Percentiles rank a stretch among this genome's conserved stretches.
Conservation (phyloP, 1,140 invertebrate genomes). For the Octopus sinensis region DNA sequence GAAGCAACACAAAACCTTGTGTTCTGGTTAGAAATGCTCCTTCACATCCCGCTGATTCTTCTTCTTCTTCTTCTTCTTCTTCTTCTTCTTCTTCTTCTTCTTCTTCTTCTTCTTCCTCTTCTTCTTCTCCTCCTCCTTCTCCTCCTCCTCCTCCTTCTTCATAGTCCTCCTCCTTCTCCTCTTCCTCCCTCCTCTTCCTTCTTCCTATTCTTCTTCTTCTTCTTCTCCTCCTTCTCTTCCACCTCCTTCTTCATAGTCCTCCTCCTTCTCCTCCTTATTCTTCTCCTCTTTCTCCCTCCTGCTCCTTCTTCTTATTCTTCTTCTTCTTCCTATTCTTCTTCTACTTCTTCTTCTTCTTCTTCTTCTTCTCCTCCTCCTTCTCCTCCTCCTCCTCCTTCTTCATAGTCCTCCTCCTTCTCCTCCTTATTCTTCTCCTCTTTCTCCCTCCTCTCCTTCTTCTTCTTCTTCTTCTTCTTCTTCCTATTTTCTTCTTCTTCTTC, state of each 20-base stretch:
- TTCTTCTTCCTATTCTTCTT: neutral
- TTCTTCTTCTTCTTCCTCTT: neutral
- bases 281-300: too few species aligned
- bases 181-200: neutral
- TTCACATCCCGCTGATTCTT: too few species aligned
- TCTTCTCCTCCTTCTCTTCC: neutral
- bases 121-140: neutral
- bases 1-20: too few species aligned
- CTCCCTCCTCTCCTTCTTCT: conserved; percentile 3
- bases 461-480: conserved; percentile 16
- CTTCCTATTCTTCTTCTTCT: neutral
- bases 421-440: conserved; percentile 19
- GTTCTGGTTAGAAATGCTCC: too few species aligned
- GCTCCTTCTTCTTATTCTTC: neutral
- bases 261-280: neutral
- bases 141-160: neutral
- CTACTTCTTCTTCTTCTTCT: neutral
- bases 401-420: neutral
- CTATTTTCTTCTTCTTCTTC: conserved; percentile 14
- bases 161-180: neutral
- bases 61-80: too few species aligned
- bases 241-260: neutral
- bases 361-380: too few species aligned
- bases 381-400: too few species aligned
- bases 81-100: conserved; percentile 3